Conservation (phyloP, 2,888 invertebrate species). For the Stomorhina lunata region DNA sequence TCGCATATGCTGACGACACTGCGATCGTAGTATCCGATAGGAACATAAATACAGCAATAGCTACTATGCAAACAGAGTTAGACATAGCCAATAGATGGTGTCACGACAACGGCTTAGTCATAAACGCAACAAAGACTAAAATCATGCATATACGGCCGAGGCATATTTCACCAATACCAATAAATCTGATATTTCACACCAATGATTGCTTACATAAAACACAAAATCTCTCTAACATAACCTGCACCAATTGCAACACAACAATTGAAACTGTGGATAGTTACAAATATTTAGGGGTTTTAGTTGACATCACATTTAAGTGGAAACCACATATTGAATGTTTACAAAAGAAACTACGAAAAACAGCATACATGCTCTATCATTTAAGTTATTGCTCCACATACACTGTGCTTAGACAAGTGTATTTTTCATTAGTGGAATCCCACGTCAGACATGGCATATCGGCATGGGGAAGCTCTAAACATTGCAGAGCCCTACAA, state of each 20-base stretch:
- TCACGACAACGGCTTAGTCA: too few relatives aligned
- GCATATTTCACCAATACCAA: too few relatives aligned
- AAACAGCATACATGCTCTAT: not conserved
- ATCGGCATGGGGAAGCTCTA: not conserved
- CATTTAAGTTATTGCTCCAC: constrained; percentile 5
- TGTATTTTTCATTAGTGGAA: not conserved
- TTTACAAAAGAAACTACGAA: constrained; percentile 4
- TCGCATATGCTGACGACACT: not conserved
- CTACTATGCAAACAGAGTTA: too few relatives aligned
- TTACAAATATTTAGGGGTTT: constrained; percentile 15
- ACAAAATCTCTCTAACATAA: too few relatives aligned
- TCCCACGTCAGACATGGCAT: constrained; percentile 6
- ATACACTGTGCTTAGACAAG: constrained; percentile 3
- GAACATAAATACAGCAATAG: not conserved
- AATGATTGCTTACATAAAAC: too few relatives aligned
- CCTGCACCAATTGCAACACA: too few relatives aligned
- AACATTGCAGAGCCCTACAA: too few relatives aligned
- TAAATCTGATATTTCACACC: too few relatives aligned
- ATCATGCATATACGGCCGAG: too few relatives aligned
- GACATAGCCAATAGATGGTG: too few relatives aligned
- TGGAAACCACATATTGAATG: constrained; percentile 2
- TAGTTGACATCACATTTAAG: not conserved
- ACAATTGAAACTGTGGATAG: not conserved
- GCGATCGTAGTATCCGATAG: not conserved
- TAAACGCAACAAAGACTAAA: too few relatives aligned